A percentile compares a stretch with the other conserved stretches of the same genome.
phyloP scores from a whole-genome alignment of 2,797 vertebrate genomes.

The Acrossocheilus wenchowensis region DNA sequence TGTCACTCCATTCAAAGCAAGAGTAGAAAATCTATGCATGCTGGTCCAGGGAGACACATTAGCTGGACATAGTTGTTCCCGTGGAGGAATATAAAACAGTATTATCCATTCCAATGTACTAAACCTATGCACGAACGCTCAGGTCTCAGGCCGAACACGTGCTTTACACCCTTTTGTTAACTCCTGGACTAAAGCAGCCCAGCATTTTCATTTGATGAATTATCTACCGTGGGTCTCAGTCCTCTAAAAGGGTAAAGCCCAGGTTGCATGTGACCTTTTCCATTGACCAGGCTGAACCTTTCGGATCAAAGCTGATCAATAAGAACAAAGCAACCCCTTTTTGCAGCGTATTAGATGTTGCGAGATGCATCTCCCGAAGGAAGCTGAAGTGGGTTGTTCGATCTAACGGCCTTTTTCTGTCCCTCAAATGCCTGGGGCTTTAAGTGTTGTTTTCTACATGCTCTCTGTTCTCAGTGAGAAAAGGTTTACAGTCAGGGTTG shows the following conservation, averaged over 20 bases:
- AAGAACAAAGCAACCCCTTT: slow-evolving; percentile 77
- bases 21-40: slow-evolving; percentile 21
- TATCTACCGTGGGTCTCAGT: slow-evolving; percentile 17
- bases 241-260: slow-evolving; percentile 54
- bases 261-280: slow-evolving; percentile 80
- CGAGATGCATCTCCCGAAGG: slow-evolving; percentile 69
- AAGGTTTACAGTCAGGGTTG: slow-evolving; percentile 22
- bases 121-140: not conserved
- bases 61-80: slow-evolving; percentile 4
- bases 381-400: slow-evolving; percentile 71
- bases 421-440: slow-evolving; percentile 72
- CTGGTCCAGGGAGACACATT: slow-evolving; percentile 16
- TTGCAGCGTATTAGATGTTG: slow-evolving; percentile 76
- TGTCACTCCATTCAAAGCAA: slow-evolving; percentile 10
- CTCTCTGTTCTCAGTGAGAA: slow-evolving; percentile 56
- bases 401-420: slow-evolving; percentile 81
- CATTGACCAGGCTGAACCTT: slow-evolving; percentile 76
- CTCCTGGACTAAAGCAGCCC: slow-evolving; percentile 15
- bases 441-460: slow-evolving; percentile 66
- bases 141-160: not conserved
- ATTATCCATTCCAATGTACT: slow-evolving; percentile 1
- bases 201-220: slow-evolving; percentile 44
- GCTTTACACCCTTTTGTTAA: slow-evolving; percentile 25
- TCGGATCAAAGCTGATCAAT: slow-evolving; percentile 83
- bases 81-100: not conserved